Evolutionary conservation across 2,888 invertebrate genomes (phyloP), one percentile per base, ranked within the genome.

Genomic region (Cabera pusaria): DNA sequence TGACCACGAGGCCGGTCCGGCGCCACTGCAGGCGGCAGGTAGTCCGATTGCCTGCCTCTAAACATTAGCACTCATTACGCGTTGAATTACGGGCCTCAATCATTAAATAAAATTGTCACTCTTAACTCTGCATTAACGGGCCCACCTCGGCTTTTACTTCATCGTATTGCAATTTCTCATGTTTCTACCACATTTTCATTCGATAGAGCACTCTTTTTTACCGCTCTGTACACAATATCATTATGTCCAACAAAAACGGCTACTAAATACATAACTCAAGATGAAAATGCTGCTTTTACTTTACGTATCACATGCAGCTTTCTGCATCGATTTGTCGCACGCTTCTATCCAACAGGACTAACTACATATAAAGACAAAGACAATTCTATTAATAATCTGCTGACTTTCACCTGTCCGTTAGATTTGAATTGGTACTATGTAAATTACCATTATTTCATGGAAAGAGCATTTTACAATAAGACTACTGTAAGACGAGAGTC

Each of bases 401-500:
- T 44, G 51, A 72, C 81, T 85, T 85, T 85, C 82, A 78, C 85
- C 72, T 71, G 74, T 67, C 76, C 56, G 70, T 79, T 79, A 70
- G 57, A 61, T 69, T 73, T 60, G 65, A 67, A 73, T 73, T 72
- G 65, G 61, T 65, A 71, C 58, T 67, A n/a, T n/a, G n/a, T n/a
- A 73, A 78, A 80, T 80, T 76, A 76, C 73, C 63, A 64, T 72
- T 64, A 64, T 74, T 76, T 70, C 69, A 64, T 57, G 71, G 64
- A 76, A 76, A 73, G 61, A 73, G 61, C 62, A 66, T 78, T 80
- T 78, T 72, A 80, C 72, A 80, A 78, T 78, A 74, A 83, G 75
- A 78, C 78, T 77, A 79, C 76, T 73, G 72, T 72, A 68, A 79
- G 75, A 77, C 71, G 67, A 76, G 63, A 74, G 81, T 86, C 86